Percentiles rank a stretch among this genome's conserved stretches.
These are phyloP conservation scores for Sicus ferrugineus DNA, from an alignment of 2,888 invertebrate species.

Conservation along the genomic window DNA sequence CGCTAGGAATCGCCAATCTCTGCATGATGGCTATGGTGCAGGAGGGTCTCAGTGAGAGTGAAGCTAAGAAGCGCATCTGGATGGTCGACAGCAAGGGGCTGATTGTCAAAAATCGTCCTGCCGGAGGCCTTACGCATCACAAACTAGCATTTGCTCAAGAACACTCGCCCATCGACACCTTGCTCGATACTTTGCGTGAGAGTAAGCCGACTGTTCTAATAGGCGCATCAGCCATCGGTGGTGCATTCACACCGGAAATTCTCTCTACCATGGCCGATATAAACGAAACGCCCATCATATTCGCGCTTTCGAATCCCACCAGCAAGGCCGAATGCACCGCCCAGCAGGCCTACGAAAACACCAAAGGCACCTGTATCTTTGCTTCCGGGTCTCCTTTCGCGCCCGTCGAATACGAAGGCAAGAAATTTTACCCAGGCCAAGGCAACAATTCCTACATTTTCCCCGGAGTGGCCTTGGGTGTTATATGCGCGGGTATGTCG, in stretches of 20 bases:
- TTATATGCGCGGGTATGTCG: constrained; percentile 85
- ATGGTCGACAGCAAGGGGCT: constrained; percentile 96
- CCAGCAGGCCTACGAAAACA: constrained; percentile 89
- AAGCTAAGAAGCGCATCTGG: constrained; percentile 86
- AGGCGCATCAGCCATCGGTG: constrained; percentile 91
- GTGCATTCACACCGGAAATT: constrained; percentile 91
- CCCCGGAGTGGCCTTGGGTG: constrained; percentile 93
- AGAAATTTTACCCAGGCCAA: constrained; percentile 89
- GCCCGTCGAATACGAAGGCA: constrained; percentile 81
- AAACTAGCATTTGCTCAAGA: constrained; percentile 84
- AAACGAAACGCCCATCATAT: constrained; percentile 90
- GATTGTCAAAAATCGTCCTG: constrained; percentile 85
- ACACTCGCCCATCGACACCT: constrained; percentile 76
- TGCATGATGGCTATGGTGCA: constrained; percentile 91
- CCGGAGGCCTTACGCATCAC: constrained; percentile 81
- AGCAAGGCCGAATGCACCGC: constrained; percentile 99
- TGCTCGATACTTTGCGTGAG: constrained; percentile 80
- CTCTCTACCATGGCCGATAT: constrained; percentile 84
- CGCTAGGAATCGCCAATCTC: constrained; percentile 91
- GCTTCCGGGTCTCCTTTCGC: constrained; percentile 97
- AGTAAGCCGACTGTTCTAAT: constrained; percentile 91
- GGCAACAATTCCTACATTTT: constrained; percentile 98
- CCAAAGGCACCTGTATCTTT: constrained; percentile 91
- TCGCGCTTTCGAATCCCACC: constrained; percentile 98
- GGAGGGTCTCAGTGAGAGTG: constrained; percentile 79